Percentiles rank a stretch among this genome's conserved stretches.
phyloP scores from a whole-genome alignment of 1,140 invertebrate genomes.

The Drosophila chauvacae region DNA sequence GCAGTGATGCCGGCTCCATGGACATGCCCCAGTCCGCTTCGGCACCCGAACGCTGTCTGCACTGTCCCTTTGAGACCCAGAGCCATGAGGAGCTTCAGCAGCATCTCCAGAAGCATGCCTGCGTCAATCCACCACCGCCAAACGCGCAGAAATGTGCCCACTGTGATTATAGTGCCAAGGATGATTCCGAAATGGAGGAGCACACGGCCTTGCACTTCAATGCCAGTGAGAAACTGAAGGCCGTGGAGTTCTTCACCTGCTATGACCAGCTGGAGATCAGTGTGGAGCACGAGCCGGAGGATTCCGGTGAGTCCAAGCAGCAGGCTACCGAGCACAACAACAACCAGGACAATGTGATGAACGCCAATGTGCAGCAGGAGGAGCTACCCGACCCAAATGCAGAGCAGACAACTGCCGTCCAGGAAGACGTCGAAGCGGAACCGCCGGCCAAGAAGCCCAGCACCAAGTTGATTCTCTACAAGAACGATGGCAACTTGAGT shows the following conservation, averaged over 20 bases:
- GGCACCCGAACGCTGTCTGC: slow-evolving; percentile 88
- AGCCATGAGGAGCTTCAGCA: slow-evolving; percentile 57
- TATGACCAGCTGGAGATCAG: slow-evolving; percentile 82
- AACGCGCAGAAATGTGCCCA: slow-evolving; percentile 91
- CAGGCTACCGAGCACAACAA: slow-evolving; percentile 64
- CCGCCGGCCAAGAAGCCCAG: slow-evolving; percentile 51
- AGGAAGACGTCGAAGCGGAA: neutral
- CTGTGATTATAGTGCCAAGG: slow-evolving; percentile 91
- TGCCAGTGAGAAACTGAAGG: slow-evolving; percentile 73
- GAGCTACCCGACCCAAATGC: neutral
- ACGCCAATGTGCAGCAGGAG: slow-evolving; percentile 55
- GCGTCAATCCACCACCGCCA: slow-evolving; percentile 88
- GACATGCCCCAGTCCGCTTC: slow-evolving; percentile 85
- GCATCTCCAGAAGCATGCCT: slow-evolving; percentile 88
- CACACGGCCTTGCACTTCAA: slow-evolving; percentile 80
- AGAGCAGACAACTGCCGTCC: neutral
- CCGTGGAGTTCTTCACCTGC: slow-evolving; percentile 76
- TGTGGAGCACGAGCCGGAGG: slow-evolving; percentile 55
- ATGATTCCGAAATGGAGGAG: slow-evolving; percentile 64
- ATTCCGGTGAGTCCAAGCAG: slow-evolving; percentile 2
- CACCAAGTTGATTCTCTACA: slow-evolving; percentile 79
- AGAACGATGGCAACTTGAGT: slow-evolving; percentile 72
- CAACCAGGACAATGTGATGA: slow-evolving; percentile 70
- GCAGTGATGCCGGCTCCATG: slow-evolving; percentile 67
- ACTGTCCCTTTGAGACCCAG: slow-evolving; percentile 84